phyloP scores from a whole-genome alignment of 2,113 vertebrate genomes.

The Balaeniceps rex region DNA sequence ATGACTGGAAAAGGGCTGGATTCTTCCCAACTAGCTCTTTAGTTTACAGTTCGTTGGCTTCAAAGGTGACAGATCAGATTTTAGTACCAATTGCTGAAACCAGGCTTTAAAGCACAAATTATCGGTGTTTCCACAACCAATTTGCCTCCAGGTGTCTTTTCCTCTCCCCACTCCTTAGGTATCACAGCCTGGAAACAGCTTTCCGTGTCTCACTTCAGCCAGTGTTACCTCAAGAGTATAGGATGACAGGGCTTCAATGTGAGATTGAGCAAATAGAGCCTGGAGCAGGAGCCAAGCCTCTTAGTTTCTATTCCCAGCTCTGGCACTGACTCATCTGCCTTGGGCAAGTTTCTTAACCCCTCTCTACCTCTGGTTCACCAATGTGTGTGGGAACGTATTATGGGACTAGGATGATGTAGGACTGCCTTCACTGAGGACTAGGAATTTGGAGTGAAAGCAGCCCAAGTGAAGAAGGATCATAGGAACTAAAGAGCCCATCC shows the following conservation, averaged over 20 bases:
- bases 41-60: neutral
- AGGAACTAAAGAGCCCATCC: neutral
- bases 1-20: neutral
- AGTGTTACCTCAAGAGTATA: slow-evolving; percentile 1
- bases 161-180: neutral
- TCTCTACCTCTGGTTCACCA: neutral
- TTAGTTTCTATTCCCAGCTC: slow-evolving; percentile 48
- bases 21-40: neutral
- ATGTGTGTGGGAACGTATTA: neutral
- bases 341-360: slow-evolving; percentile 47
- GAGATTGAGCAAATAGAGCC: slow-evolving; percentile 43
- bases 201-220: slow-evolving; percentile 5
- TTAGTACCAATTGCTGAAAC: neutral
- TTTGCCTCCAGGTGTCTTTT: slow-evolving; percentile 13
- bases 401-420: neutral
- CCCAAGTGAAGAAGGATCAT: neutral
- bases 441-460: neutral
- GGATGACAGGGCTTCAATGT: neutral
- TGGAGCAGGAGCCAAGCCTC: slow-evolving; percentile 8
- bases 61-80: slow-evolving; percentile 7
- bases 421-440: neutral
- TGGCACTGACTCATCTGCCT: slow-evolving; percentile 34
- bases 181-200: slow-evolving; percentile 1
- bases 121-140: neutral
- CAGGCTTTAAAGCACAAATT: neutral